Evolutionary conservation across 2,888 invertebrate species (phyloP).

Genomic region (Ametastegia equiseti): DNA sequence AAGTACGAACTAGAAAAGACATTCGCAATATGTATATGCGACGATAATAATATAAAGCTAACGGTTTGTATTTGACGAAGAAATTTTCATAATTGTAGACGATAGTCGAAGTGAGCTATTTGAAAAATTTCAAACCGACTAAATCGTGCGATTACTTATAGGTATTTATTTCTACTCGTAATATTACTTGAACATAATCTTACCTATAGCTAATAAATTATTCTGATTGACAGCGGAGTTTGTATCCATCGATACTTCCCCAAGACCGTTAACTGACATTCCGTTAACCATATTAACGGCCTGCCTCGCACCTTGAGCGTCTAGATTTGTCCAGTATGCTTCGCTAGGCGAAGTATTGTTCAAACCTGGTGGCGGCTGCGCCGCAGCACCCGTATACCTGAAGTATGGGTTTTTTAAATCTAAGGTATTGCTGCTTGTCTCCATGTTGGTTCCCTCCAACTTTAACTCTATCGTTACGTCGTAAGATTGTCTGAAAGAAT

Average conservation of each 20-base stretch:
- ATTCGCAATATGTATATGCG: too few relatives aligned
- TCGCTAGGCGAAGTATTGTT: conserved; percentile 96
- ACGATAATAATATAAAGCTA: too few relatives aligned
- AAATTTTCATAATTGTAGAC: too few relatives aligned
- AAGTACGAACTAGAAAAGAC: too few relatives aligned
- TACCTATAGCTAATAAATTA: conserved; percentile 73
- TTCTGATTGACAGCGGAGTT: conserved; percentile 79
- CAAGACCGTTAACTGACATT: conserved; percentile 85
- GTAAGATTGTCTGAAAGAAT: conserved; percentile 90
- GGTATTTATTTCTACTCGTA: neutral
- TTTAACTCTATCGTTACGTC: conserved; percentile 97
- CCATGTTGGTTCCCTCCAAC: conserved; percentile 91
- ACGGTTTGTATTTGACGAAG: too few relatives aligned
- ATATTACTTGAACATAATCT: conserved; percentile 58
- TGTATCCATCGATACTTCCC: conserved; percentile 85
- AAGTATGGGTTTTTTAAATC: conserved; percentile 99
- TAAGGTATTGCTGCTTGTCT: conserved; percentile 91
- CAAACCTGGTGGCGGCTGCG: conserved; percentile 94
- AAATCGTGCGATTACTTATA: too few relatives aligned
- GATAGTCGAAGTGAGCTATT: too few relatives aligned
- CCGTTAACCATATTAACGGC: conserved; percentile 87
- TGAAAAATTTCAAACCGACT: too few relatives aligned
- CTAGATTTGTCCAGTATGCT: conserved; percentile 92
- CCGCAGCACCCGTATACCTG: conserved; percentile 95
- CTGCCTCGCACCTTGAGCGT: conserved; percentile 83